Base-by-base conservation (phyloP, 2,113 vertebrate species). In the Cryptomyrus ogoouensis region DNA sequence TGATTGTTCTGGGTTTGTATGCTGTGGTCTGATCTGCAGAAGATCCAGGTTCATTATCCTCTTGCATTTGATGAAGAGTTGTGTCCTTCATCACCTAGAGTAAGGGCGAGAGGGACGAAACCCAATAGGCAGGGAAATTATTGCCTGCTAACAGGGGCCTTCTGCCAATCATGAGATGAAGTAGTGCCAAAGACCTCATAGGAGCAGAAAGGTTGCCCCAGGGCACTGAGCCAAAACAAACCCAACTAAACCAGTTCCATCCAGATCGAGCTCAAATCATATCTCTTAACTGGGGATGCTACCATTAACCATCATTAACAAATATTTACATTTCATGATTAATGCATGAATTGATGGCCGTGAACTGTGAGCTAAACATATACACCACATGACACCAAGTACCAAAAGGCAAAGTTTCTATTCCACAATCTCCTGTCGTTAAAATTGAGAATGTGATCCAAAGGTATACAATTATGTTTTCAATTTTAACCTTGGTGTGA, bases 31-130 rank as follows among this genome's bases (percentile, higher is more conserved):
- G 87, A 8, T 58, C 27, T 58, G 12, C 10, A 46, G 49, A 87
- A 53, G 47, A 53, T 49, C 53, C 35, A 88, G 87, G 31, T 56
- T 47, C 87, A 88, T 88, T 88, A 88, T 88, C 52, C 56, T 42
- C 53, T 31, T 88, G 5, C 27, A 35, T 88, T 88, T 88, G 19
- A 88, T 44, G 87, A 53, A 62, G 87, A 62, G 53, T 44, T 50
- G 49, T 24, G 35, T 62, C 39, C 10, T n/a, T 46, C 39, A 9
- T 88, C 42, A 44, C 87, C 87, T n/a, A 62, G 3, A 66, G 35
- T 19, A 88, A 88, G 19, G 39, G 39, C 8, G 24, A 46, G 87
- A 46, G 56, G 56, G 87, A 88, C 1, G 10, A 39, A 42, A 27
- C 0, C 31, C 0, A 4, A 44, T 62, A 66, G 53, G 35, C 13